phyloP scores from a whole-genome alignment of 2,888 invertebrate genomes.

The Drosophila imparisetae region DNA sequence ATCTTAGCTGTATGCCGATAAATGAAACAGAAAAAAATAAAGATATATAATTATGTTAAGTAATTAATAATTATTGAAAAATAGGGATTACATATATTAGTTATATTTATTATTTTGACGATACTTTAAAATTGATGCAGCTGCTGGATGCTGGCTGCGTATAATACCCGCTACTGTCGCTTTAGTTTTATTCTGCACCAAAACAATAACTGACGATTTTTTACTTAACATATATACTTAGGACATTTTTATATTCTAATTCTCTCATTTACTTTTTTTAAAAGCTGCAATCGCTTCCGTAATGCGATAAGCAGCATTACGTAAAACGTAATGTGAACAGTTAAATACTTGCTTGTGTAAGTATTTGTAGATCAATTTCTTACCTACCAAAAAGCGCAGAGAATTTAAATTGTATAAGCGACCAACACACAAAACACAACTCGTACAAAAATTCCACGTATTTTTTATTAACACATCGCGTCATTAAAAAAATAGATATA shows the following conservation, averaged over 20 bases:
- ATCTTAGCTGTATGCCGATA: neutral
- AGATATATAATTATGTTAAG: neutral
- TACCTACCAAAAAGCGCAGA: conserved; percentile 8
- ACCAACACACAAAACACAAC: neutral
- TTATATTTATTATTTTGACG: neutral
- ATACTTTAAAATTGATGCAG: neutral
- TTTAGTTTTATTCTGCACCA: neutral
- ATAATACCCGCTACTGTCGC: neutral
- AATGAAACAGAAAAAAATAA: neutral
- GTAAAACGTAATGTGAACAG: neutral
- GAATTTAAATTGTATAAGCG: neutral
- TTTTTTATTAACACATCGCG: neutral
- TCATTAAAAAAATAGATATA: neutral
- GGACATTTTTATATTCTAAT: neutral
- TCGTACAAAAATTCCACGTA: neutral
- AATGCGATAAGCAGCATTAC: neutral
- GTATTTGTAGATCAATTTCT: neutral
- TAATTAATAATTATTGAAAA: neutral
- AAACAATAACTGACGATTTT: neutral
- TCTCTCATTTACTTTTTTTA: neutral
- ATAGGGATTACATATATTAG: neutral
- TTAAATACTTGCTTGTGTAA: neutral
- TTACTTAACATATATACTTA: neutral
- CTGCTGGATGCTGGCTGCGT: neutral
- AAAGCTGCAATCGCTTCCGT: neutral